Conservation (phyloP, 2,888 invertebrate genomes). For the Lasioglossum lativentre region DNA sequence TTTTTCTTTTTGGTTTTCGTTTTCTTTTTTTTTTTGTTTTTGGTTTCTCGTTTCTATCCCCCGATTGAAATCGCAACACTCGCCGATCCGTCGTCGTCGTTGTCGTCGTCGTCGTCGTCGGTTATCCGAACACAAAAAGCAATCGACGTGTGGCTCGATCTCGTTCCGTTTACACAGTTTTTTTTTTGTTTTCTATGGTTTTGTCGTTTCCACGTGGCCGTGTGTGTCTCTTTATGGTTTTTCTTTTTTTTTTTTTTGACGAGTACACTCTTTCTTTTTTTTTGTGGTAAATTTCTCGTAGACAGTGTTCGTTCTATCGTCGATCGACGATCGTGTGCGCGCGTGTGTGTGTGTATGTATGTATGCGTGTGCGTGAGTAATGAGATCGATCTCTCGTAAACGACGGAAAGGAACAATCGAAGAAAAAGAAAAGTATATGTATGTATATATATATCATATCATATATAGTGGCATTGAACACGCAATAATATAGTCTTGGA, state of each 20-base stretch:
- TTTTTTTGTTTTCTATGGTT: neutral
- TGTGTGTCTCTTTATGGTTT: conserved; percentile 1
- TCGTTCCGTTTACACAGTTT: conserved; percentile 11
- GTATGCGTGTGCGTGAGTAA: neutral
- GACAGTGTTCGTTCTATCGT: neutral
- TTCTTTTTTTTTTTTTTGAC: neutral
- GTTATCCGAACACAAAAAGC: conserved; percentile 57
- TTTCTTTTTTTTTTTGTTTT: neutral
- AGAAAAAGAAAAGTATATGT: conserved; percentile 43
- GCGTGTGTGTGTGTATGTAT: neutral
- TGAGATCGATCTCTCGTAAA: conserved; percentile 24
- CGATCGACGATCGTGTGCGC: neutral
- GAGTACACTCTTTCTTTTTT: conserved; percentile 6
- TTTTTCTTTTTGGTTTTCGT: neutral
- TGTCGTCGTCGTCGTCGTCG: conserved; percentile 49
- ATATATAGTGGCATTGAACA: conserved; percentile 56
- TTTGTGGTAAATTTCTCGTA: neutral
- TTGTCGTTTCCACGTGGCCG: conserved; percentile 19
- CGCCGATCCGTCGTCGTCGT: conserved; percentile 69
- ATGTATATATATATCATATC: neutral
- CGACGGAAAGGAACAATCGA: conserved; percentile 68
- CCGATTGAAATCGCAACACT: conserved; percentile 54
- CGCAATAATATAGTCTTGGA: conserved; percentile 63
- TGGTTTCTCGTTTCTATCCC: conserved; percentile 4
- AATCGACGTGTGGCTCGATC: conserved; percentile 22